These are phyloP conservation scores for Acanthopagrus latus DNA, from an alignment of 2,797 vertebrate species.

Conservation along the genomic window DNA sequence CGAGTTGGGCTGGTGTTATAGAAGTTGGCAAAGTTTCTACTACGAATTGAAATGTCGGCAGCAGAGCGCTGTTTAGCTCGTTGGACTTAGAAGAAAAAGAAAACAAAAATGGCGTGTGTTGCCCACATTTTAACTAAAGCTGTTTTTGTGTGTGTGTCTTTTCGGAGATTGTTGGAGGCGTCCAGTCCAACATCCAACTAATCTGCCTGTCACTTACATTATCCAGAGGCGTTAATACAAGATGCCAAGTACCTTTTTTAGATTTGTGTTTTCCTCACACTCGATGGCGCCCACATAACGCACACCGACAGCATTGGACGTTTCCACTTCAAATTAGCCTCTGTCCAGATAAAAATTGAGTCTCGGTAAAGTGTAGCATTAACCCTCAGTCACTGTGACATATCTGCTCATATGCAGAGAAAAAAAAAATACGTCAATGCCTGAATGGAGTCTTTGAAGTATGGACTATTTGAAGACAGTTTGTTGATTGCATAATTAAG, in stretches of 20 bases:
- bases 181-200: conserved; percentile 11
- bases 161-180: neutral
- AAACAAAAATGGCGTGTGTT: neutral
- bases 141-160: neutral
- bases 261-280: conserved; percentile 5
- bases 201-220: neutral
- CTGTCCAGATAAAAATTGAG: neutral
- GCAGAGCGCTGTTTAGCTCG: neutral
- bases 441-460: conserved; percentile 48
- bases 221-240: neutral
- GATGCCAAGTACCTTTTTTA: neutral
- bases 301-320: conserved; percentile 3
- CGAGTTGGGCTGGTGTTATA: neutral
- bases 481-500: conserved; percentile 79
- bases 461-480: conserved; percentile 41
- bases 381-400: neutral
- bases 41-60: neutral
- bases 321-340: conserved; percentile 14
- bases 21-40: conserved; percentile 49
- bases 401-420: conserved; percentile 12
- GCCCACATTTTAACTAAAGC: conserved; percentile 7
- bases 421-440: neutral
- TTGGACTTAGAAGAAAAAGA: neutral
- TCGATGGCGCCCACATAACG: neutral
- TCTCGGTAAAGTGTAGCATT: neutral